These are phyloP conservation scores for Botrylloides violaceus DNA, from an alignment of 23 tunicate species.

Conservation along the genomic window DNA sequence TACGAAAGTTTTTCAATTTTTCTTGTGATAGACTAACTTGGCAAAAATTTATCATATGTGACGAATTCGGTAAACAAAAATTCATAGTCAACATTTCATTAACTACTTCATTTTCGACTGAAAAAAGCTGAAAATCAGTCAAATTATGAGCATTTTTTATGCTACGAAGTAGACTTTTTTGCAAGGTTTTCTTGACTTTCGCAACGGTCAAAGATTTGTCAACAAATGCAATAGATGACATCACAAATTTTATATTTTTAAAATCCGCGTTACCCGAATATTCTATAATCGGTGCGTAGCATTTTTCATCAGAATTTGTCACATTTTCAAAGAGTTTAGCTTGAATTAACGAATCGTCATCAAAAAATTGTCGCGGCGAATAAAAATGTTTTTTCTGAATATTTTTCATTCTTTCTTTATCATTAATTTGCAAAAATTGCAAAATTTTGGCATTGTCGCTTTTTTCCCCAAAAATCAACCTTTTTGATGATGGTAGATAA, in stretches of 20 bases:
- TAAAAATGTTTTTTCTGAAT: not conserved
- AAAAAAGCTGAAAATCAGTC: not conserved
- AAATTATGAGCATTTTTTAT: not conserved
- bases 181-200: not conserved
- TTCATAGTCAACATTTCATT: not conserved
- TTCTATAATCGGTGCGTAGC: not conserved
- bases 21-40: not conserved
- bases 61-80: constrained; percentile 1
- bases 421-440: not conserved
- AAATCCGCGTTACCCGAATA: not conserved
- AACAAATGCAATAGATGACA: not conserved
- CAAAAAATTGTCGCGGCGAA: constrained; percentile 10
- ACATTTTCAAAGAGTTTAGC: not conserved
- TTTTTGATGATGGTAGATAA: not conserved
- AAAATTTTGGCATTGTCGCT: not conserved
- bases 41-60: not conserved
- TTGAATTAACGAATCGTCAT: not conserved
- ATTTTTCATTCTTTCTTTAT: constrained; percentile 1
- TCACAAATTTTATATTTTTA: not conserved
- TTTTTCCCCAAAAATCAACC: not conserved
- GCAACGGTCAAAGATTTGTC: not conserved
- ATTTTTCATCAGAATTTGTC: not conserved
- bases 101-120: not conserved
- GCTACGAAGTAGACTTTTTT: not conserved
- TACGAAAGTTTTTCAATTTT: not conserved